Base-by-base conservation (phyloP, 1,140 invertebrate genomes). In the Asobara japonica region DNA sequence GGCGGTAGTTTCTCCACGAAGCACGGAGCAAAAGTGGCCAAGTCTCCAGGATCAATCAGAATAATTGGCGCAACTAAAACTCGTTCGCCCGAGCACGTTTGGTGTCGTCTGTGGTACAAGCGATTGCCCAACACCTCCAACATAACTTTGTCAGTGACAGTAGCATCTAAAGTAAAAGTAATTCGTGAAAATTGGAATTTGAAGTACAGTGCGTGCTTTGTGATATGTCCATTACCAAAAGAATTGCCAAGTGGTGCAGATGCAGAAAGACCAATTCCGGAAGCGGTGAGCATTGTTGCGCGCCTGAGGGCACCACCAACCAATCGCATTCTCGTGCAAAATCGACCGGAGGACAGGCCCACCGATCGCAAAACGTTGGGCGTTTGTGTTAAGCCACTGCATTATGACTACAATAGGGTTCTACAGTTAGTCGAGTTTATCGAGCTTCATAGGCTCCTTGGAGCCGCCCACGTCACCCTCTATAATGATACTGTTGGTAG, bases 181-280 rank as follows among this genome's bases (percentile, higher is more conserved):
- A 97, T 97, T 30, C 88, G 95, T 27, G 96, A 98, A 85, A 97
- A 97, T 84, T 98, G 96, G 96, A 97, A 96, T 83, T 86, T 97
- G 2, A 96, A 96, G 80, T 98, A 96, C 85, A 97, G 95, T 77
- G 96, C 96, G 7, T 94, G 93, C 74, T 97, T 97, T 82, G 90
- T 98, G 2, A 89, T 96, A 38, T 97, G 96, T 78, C 91, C 94
- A 3, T 84, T 96, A 38, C 86, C 89, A 13, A 86, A 79, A 83
- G 87, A 88, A 82, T 78, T 87, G 80, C 86, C 86, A 2, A 76
- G 64, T 11, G 22, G 65, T 3, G 78, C 80, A 13, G 79, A 60
- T 4, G 76, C 31, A n/a, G 27, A 20, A 13, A n/a, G 8, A 64
- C 22, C 22, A n/a, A 38, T 86, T 8, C 91, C 91, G n/a, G 89